These are phyloP conservation scores for Antheraea assamensis DNA, from an alignment of 2,888 invertebrate genomes.

Conservation along the genomic window DNA sequence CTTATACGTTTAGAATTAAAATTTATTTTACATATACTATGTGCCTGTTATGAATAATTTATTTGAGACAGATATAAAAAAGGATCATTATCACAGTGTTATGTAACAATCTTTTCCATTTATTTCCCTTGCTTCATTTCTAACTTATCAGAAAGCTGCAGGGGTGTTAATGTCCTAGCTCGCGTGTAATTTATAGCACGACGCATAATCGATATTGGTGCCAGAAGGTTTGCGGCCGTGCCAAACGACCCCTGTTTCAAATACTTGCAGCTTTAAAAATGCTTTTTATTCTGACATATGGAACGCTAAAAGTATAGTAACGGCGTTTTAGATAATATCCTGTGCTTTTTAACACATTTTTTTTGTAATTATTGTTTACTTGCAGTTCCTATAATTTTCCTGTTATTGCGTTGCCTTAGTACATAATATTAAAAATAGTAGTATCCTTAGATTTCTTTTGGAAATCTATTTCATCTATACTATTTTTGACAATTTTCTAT, in stretches of 20 bases:
- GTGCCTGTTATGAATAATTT: background rate
- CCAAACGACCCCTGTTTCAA: constrained; percentile 25
- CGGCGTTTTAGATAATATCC: background rate
- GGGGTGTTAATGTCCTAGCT: constrained; percentile 28
- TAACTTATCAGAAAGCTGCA: constrained; percentile 25
- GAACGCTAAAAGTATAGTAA: background rate
- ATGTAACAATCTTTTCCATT: constrained; percentile 17
- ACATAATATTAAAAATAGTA: background rate
- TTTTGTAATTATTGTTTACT: background rate
- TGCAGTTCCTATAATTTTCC: background rate
- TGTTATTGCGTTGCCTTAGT: background rate
- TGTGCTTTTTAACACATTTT: background rate
- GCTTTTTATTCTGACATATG: background rate
- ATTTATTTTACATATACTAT: background rate
- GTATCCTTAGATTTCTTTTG: no score
- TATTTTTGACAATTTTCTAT: no score
- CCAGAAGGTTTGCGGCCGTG: constrained; percentile 24
- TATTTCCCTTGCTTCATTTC: constrained; percentile 19
- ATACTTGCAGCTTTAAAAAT: constrained; percentile 19
- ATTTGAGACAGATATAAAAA: background rate
- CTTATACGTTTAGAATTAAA: background rate
- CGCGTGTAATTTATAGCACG: constrained; percentile 27
- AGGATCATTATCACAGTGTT: constrained; percentile 7
- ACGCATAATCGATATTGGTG: constrained; percentile 27
- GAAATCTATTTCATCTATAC: no score